These are phyloP conservation scores for Numida meleagris DNA, from an alignment of 2,113 vertebrate genomes.

Conservation along the genomic window DNA sequence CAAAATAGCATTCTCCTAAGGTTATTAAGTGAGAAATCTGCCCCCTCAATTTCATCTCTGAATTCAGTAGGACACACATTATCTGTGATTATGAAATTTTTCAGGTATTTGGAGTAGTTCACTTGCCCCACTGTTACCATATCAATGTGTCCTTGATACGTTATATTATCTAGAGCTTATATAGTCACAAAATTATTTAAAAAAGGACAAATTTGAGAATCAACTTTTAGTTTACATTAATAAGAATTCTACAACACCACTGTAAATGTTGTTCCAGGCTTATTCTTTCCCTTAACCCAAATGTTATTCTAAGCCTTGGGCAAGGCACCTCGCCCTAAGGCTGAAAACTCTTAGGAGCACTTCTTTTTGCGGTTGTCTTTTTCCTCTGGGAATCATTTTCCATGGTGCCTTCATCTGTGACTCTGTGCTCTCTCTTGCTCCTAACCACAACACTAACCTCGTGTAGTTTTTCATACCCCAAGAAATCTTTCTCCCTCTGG, in stretches of 20 bases:
- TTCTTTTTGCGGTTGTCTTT: neutral
- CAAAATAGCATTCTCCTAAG: neutral
- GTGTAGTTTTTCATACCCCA: neutral
- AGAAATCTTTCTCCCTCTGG: neutral
- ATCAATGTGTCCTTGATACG: neutral
- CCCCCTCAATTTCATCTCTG: neutral
- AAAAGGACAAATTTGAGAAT: neutral
- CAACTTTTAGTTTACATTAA: neutral
- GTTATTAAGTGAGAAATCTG: neutral
- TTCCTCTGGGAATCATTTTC: neutral
- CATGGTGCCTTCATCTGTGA: neutral
- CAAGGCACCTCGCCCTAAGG: neutral
- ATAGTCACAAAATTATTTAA: neutral
- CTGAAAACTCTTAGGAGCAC: neutral
- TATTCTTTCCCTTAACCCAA: neutral
- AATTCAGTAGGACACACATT: neutral
- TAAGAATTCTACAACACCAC: neutral
- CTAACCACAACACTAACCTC: neutral
- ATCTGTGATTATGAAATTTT: neutral
- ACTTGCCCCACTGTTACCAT: neutral
- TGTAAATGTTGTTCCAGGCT: neutral
- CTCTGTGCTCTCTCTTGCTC: neutral
- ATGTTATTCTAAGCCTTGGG: neutral
- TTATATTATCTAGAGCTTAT: neutral
- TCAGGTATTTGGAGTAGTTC: neutral